Evolutionary conservation across 2,797 vertebrate species (phyloP), one percentile per base, ranked within the genome.

Genomic region (Tokudaia muenninki): DNA sequence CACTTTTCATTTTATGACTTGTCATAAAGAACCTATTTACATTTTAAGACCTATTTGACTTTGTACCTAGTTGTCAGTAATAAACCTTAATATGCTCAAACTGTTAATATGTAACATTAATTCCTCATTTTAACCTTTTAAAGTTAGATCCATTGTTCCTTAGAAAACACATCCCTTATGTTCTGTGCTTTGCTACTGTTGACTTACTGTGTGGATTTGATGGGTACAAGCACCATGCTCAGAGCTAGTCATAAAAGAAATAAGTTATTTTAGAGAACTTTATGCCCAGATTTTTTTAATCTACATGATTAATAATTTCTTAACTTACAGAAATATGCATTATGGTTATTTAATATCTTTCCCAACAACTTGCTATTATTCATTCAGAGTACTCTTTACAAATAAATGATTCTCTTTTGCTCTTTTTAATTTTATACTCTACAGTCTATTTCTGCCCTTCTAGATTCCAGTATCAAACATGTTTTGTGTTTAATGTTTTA

Each of bases 221-320:
- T 86, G 65, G 81, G 11, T 13, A 86, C 8, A 75, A 72, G 63
- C 21, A 78, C 65, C 13, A 65, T 94, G 2, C 75, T 47, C 59
- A 65, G 8, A 92, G 50, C 52, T 79, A 0, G 1, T 0, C 50
- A 24, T 52, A 22, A 87, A 86, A 26, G 9, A 72, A 31, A 82
- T 87, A 83, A 34, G 61, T 80, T 87, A 92, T 52, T 2, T 47
- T 26, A 78, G 11, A 31, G 3, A 90, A 14, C 29, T 75, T 67
- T 75, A 44, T 79, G 29, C 63, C 84, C 78, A 3, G 57, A 87
- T 78, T 29, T 95, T 21, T 91, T 81, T 72, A 90, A 92, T 90
- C 12, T 79, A 77, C 24, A 41, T 82, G 37, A 52, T 72, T 57
- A 80, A 52, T 11, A 34, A 1, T 83, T 84, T 80, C n/a, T 22